phyloP scores from a whole-genome alignment of 1,140 invertebrate genomes.

The Drosophila ironensis region DNA sequence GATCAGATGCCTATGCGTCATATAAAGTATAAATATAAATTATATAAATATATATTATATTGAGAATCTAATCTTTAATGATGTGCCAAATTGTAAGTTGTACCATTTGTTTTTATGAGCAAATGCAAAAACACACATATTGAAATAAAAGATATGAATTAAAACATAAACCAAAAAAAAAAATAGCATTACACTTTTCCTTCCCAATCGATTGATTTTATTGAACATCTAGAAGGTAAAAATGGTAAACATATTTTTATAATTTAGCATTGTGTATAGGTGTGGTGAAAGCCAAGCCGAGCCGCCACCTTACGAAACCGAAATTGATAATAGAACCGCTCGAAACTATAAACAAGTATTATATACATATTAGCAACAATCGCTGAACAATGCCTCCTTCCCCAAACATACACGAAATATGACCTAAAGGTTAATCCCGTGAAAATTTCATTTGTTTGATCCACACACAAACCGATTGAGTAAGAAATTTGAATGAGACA shows the following conservation, averaged over 20 bases:
- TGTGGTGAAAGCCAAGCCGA: constrained; percentile 31
- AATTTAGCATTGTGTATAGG: constrained; percentile 67
- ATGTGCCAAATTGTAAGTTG: constrained; percentile 82
- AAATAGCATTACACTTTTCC: constrained; percentile 42
- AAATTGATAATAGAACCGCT: constrained; percentile 57
- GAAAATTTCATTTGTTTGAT: constrained; percentile 33
- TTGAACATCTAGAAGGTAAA: constrained; percentile 51
- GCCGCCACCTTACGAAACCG: constrained; percentile 57
- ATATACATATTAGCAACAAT: constrained; percentile 41
- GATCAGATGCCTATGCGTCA: constrained; percentile 65
- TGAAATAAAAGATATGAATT: constrained; percentile 65
- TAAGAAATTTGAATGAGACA: constrained; percentile 52
- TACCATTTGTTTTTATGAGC: constrained; percentile 76
- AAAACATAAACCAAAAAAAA: constrained; percentile 47
- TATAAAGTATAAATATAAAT: constrained; percentile 72
- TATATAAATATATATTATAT: constrained; percentile 58
- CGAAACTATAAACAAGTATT: constrained; percentile 51
- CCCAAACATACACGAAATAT: constrained; percentile 11
- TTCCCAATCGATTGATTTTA: constrained; percentile 36
- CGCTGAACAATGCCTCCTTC: constrained; percentile 37
- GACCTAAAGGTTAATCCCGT: constrained; percentile 26
- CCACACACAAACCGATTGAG: constrained; percentile 17
- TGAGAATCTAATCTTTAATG: constrained; percentile 74
- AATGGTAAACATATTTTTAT: constrained; percentile 60
- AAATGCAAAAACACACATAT: constrained; percentile 67